Base-by-base conservation (phyloP, 1,140 invertebrate species). In the Drosophila sp. region DNA sequence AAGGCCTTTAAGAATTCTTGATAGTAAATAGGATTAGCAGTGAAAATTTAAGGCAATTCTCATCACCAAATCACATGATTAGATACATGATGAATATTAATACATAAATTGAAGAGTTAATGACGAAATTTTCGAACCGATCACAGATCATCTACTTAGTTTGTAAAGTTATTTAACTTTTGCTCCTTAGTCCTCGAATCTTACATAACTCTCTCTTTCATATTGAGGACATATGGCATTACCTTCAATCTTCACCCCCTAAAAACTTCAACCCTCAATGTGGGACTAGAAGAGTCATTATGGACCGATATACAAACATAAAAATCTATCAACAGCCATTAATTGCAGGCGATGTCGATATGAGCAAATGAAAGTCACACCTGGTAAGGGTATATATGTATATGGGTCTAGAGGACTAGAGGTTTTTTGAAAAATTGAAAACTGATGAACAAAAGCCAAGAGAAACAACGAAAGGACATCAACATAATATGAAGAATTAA, bases 401-500 rank as follows among this genome's bases (percentile, higher is more conserved):
- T 47, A 50, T 11, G 6, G 17, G 17, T 47, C 17, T 23, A 47
- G 2, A 23, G 23, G 60, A 58, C 69, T 64, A 41, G 63, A 65
- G 55, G 71, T 56, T 77, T 84, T 80, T 85, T 75, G 85, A 85
- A 85, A 83, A 81, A 86, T 81, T 79, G 83, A 68, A 75, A 89
- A 90, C 69, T 61, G 50, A 74, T 56, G 67, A 90, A 89, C 84
- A 87, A 89, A 89, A 79, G 81, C 73, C 77, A 83, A 87, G 35
- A 10, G 10, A 81, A 89, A 87, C 76, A 87, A 69, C 85, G 62
- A 79, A 80, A 84, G 84, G 84, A 87, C 84, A 89, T 89, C 81
- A 82, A 82, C 83, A 87, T 82, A 85, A 77, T 90, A 89, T 74
- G 80, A 77, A 68, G 79, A 89, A 91, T 91, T 90, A 91, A 90